A percentile compares a stretch with the other conserved stretches of the same genome.
Conservation (phyloP, 2,113 vertebrate genomes). For the Dromaius novaehollandiae region DNA sequence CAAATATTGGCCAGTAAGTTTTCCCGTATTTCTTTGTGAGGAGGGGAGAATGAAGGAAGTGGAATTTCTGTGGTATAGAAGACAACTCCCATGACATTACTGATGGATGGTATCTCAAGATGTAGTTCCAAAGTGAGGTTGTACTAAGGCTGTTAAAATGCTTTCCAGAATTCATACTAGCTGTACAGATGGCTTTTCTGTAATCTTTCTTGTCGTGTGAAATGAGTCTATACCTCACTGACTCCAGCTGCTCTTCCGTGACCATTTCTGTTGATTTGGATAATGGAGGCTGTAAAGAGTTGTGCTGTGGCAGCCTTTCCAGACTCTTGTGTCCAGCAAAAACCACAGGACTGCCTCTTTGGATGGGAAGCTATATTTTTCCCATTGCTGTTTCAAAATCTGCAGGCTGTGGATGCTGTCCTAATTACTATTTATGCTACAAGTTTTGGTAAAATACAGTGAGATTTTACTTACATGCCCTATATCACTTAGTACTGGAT, state of each 20-base stretch:
- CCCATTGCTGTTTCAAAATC: neutral
- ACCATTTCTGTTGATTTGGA: neutral
- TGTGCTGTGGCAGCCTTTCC: neutral
- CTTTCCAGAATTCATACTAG: neutral
- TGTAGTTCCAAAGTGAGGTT: conserved; percentile 3
- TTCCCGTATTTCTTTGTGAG: neutral
- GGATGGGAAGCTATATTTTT: neutral
- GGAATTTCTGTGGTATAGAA: neutral
- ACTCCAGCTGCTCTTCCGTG: neutral
- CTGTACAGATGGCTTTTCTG: conserved; percentile 12
- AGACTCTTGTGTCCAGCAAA: neutral
- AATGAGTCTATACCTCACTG: conserved; percentile 39
- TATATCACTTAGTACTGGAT: neutral
- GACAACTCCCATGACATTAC: neutral
- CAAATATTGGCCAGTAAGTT: neutral
- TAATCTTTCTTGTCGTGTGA: conserved; percentile 46
- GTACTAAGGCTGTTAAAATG: conserved; percentile 12
- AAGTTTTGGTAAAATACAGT: neutral
- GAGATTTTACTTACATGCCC: neutral
- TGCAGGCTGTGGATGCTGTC: neutral
- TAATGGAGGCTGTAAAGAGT: neutral
- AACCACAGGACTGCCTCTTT: neutral
- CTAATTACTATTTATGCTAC: neutral
- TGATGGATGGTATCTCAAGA: neutral
- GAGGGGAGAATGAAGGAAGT: neutral